Evolutionary conservation across 2,113 vertebrate genomes (phyloP).

Genomic region (Phrynosoma platyrhinos): DNA sequence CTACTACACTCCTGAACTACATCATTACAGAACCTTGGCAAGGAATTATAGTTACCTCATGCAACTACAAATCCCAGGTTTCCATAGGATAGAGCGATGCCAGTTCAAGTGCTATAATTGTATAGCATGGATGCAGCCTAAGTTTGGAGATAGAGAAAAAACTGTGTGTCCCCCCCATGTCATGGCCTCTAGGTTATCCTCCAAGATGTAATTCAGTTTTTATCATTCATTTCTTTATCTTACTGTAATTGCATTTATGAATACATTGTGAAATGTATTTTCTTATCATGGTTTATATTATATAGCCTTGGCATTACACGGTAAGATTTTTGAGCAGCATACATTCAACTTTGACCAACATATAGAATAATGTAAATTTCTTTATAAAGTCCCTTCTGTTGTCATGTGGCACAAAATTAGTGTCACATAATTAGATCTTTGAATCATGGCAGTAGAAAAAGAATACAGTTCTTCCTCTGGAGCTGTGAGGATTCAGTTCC

Average conservation of each 20-base stretch:
- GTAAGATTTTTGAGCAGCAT: constrained; percentile 8
- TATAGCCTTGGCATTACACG: neutral
- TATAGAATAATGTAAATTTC: neutral
- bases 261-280: neutral
- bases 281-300: constrained; percentile 25
- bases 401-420: neutral
- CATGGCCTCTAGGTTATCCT: constrained; percentile 50
- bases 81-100: too few relatives aligned
- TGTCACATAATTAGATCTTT: neutral
- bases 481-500: too few relatives aligned
- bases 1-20: too few relatives aligned
- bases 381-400: neutral
- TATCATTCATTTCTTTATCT: constrained; percentile 57
- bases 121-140: too few relatives aligned
- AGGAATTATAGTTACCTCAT: too few relatives aligned
- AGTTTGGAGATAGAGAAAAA: neutral
- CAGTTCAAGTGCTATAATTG: too few relatives aligned
- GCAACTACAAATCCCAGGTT: too few relatives aligned
- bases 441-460: neutral
- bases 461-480: neutral
- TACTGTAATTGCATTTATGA: neutral
- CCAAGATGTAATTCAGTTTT: constrained; percentile 15
- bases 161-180: neutral
- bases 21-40: too few relatives aligned
- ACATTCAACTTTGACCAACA: neutral